These are phyloP conservation scores for Ostrea denselamellosa DNA, from an alignment of 1,140 invertebrate genomes.

Conservation along the genomic window DNA sequence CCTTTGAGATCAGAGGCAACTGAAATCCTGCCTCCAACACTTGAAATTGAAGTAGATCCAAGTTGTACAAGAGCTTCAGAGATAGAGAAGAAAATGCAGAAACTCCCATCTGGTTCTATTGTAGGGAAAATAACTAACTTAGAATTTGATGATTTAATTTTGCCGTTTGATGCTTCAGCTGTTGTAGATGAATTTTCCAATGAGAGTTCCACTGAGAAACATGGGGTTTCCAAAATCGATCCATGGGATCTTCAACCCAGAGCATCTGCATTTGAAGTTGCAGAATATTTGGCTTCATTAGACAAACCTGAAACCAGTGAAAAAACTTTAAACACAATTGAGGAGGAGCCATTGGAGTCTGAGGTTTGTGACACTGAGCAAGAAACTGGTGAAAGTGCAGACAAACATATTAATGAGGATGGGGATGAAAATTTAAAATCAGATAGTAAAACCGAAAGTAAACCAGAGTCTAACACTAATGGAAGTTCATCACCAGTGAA, in stretches of 20 bases:
- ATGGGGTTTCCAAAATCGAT: background rate
- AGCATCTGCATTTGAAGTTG: constrained; percentile 23
- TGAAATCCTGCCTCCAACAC: constrained; percentile 1
- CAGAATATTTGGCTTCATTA: constrained; percentile 15
- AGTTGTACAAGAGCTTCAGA: constrained; percentile 24
- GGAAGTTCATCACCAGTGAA: background rate
- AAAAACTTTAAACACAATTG: constrained; percentile 16
- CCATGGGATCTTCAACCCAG: background rate
- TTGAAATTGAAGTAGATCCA: constrained; percentile 26
- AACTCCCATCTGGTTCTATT: constrained; percentile 39
- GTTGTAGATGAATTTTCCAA: constrained; percentile 11
- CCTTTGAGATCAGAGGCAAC: background rate
- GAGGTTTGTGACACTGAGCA: background rate
- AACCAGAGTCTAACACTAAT: constrained; percentile 19
- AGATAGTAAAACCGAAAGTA: background rate
- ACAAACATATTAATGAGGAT: background rate
- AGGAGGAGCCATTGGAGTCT: background rate
- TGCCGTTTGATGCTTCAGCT: background rate
- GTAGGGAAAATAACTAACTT: constrained; percentile 38
- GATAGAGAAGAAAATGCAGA: constrained; percentile 41
- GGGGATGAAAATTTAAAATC: background rate
- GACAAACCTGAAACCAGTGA: background rate
- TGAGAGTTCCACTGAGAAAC: background rate
- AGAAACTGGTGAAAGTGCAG: constrained; percentile 13
- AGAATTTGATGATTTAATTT: constrained; percentile 42